Evolutionary conservation across 1,140 invertebrate species (phyloP).

Genomic region (Pseudomyrmex cubaensis): DNA sequence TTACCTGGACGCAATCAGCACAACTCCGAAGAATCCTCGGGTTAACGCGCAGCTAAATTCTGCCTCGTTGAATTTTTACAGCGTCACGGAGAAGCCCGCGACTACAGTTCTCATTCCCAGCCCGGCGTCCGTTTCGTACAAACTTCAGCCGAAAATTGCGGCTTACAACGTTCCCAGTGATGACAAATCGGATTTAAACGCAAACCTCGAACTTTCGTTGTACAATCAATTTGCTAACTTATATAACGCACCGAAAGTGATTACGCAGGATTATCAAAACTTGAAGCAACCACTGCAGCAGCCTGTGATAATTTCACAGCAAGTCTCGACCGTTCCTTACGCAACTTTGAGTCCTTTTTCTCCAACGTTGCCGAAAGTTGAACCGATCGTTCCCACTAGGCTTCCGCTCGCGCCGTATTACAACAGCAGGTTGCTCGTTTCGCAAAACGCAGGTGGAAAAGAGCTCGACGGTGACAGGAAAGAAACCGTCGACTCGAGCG

Average conservation of each 20-base stretch:
- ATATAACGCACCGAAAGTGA: not conserved
- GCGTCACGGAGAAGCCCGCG: not conserved
- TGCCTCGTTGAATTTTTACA: not conserved
- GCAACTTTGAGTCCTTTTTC: constrained; percentile 17
- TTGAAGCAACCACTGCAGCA: not conserved
- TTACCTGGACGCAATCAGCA: not conserved
- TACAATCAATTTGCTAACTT: constrained; percentile 27
- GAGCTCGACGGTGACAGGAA: not conserved
- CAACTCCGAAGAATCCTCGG: not conserved
- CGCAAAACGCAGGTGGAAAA: not conserved
- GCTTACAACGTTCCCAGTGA: not conserved
- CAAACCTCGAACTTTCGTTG: not conserved
- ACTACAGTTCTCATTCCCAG: not conserved
- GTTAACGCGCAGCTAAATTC: not conserved
- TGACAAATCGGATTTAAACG: not conserved
- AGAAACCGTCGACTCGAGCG: not conserved
- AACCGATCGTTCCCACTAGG: not conserved
- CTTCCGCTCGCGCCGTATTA: constrained; percentile 18
- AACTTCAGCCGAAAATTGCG: not conserved
- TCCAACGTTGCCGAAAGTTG: not conserved
- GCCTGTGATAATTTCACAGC: constrained; percentile 2
- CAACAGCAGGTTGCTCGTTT: not conserved
- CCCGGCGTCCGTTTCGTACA: not conserved
- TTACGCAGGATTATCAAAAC: constrained; percentile 6
- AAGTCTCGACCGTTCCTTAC: constrained; percentile 12